Percentiles rank a stretch among this genome's conserved stretches.
phyloP scores from a whole-genome alignment of 2,888 invertebrate genomes.

The Calameuta filiformis region DNA sequence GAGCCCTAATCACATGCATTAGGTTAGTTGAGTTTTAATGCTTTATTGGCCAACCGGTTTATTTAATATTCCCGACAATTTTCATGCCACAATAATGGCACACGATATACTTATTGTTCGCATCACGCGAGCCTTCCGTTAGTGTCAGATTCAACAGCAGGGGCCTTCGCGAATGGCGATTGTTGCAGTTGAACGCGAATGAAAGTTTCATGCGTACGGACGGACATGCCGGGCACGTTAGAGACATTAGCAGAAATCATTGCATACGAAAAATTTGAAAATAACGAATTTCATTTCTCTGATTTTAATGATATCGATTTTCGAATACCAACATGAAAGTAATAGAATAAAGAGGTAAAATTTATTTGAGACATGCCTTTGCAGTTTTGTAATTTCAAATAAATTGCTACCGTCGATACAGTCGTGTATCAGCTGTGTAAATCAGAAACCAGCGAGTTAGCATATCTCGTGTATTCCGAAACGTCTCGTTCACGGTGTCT shows the following conservation, averaged over 20 bases:
- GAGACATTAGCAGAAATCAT: background rate
- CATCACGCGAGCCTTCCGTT: slow-evolving; percentile 25
- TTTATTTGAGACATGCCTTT: too few species aligned
- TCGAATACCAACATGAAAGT: too few species aligned
- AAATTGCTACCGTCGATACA: too few species aligned
- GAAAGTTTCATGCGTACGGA: background rate
- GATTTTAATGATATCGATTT: too few species aligned
- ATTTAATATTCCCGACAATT: slow-evolving; percentile 12
- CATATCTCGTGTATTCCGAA: background rate
- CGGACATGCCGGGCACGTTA: background rate
- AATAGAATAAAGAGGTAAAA: too few species aligned
- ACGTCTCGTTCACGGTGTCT: background rate
- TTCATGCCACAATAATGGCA: slow-evolving; percentile 5
- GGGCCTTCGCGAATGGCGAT: background rate
- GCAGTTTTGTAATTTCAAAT: too few species aligned
- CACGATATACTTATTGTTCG: slow-evolving; percentile 18
- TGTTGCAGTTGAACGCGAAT: background rate
- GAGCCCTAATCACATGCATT: background rate
- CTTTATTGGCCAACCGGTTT: slow-evolving; percentile 6
- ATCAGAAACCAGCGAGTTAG: background rate
- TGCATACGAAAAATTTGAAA: background rate
- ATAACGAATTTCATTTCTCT: too few species aligned
- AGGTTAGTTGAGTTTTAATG: background rate
- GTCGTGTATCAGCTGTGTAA: background rate
- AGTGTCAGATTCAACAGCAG: background rate